These are phyloP conservation scores for Rhabdophis nuchalis DNA, from an alignment of 2,797 vertebrate species.

Conservation along the genomic window DNA sequence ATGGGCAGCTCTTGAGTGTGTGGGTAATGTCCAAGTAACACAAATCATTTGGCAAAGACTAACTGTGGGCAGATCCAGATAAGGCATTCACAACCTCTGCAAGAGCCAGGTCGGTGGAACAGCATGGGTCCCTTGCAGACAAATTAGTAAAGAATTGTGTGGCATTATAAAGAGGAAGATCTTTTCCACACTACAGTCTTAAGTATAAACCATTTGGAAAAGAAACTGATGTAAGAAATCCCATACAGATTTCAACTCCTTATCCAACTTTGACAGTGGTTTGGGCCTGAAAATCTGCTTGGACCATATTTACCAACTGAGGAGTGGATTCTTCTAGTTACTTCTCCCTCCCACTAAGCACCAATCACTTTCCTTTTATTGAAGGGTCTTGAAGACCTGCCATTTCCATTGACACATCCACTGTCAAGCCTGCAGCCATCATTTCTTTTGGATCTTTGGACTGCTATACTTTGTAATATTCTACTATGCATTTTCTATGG, in stretches of 20 bases:
- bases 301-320: neutral
- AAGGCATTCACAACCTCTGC: neutral
- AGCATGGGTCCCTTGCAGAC: neutral
- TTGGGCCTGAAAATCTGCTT: neutral
- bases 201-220: neutral
- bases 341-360: too few species aligned
- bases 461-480: too few species aligned
- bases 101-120: neutral
- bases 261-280: neutral
- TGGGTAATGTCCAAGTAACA: neutral
- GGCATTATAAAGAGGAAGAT: neutral
- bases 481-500: too few species aligned
- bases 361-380: too few species aligned
- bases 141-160: neutral
- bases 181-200: neutral
- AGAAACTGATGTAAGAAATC: neutral
- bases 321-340: too few species aligned
- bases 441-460: too few species aligned
- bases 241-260: neutral
- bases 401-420: neutral
- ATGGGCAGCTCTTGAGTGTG: neutral
- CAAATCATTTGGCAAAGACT: neutral
- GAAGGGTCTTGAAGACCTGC: too few species aligned
- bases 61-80: neutral
- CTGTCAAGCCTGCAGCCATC: too few species aligned